These are phyloP conservation scores for Chouioia cunea DNA, from an alignment of 2,888 invertebrate genomes.

Conservation along the genomic window DNA sequence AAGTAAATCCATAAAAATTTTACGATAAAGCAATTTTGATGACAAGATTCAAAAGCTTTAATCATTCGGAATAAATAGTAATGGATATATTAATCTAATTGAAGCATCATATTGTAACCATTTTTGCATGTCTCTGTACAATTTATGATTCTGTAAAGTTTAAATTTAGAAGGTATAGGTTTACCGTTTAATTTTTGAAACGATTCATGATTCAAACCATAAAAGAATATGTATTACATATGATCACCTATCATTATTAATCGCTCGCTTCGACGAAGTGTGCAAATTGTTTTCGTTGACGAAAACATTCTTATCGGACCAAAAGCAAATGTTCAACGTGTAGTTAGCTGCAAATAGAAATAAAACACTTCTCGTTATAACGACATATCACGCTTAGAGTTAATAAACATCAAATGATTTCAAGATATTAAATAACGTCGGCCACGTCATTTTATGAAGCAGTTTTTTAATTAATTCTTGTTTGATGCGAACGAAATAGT, in stretches of 20 bases:
- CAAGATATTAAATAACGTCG: not conserved
- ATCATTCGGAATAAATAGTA: too few relatives aligned
- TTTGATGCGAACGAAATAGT: too few relatives aligned
- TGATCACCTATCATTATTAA: not conserved
- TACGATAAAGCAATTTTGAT: too few relatives aligned
- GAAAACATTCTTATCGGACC: conserved; percentile 32
- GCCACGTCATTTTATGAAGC: too few relatives aligned
- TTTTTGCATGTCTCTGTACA: too few relatives aligned
- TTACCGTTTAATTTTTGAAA: conserved; percentile 17
- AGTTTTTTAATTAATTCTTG: too few relatives aligned
- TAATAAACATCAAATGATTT: conserved; percentile 14
- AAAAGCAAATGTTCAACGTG: conserved; percentile 29
- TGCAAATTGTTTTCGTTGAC: conserved; percentile 32
- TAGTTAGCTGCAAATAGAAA: conserved; percentile 21
- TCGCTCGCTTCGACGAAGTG: conserved; percentile 28
- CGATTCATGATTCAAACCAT: not conserved
- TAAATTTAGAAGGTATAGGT: not conserved
- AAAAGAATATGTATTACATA: not conserved
- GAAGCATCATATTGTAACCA: too few relatives aligned
- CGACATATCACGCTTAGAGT: conserved; percentile 16
- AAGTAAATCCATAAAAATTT: too few relatives aligned
- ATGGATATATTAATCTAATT: too few relatives aligned
- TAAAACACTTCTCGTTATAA: conserved; percentile 27
- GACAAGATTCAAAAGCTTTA: too few relatives aligned
- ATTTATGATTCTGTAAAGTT: not conserved